A percentile compares a stretch with the other conserved stretches of the same genome.
These are phyloP conservation scores for Mareca penelope DNA, from an alignment of 2,797 vertebrate species.

Conservation along the genomic window DNA sequence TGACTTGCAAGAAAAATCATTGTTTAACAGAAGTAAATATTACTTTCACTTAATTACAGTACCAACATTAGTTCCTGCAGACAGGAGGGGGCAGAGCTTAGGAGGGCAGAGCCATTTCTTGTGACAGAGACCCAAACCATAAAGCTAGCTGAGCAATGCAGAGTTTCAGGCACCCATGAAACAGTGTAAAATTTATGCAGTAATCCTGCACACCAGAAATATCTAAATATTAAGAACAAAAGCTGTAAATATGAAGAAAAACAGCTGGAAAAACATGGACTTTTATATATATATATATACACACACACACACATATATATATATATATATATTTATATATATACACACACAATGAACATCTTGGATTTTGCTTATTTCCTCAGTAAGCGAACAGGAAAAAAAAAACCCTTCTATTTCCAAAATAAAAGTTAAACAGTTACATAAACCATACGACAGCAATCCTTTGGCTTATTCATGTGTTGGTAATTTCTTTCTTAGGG, in stretches of 20 bases:
- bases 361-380: constrained; percentile 33
- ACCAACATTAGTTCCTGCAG: neutral
- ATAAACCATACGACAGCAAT: constrained; percentile 44
- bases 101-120: neutral
- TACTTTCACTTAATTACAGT: neutral
- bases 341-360: neutral
- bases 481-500: constrained; percentile 28
- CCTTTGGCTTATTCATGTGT: neutral
- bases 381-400: constrained; percentile 22
- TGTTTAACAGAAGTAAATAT: neutral
- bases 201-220: neutral
- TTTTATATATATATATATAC: too few species aligned
- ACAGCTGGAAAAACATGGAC: neutral
- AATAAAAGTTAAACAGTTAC: constrained; percentile 33
- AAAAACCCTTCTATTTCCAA: constrained; percentile 2
- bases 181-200: neutral
- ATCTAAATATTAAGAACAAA: neutral
- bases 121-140: neutral
- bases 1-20: neutral
- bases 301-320: too few species aligned
- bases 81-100: neutral
- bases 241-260: neutral
- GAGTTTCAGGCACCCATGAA: neutral
- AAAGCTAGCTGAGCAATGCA: neutral
- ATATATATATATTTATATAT: too few species aligned